These are phyloP conservation scores for Rhinatrema bivittatum DNA, from an alignment of 2,797 vertebrate species.

Conservation along the genomic window DNA sequence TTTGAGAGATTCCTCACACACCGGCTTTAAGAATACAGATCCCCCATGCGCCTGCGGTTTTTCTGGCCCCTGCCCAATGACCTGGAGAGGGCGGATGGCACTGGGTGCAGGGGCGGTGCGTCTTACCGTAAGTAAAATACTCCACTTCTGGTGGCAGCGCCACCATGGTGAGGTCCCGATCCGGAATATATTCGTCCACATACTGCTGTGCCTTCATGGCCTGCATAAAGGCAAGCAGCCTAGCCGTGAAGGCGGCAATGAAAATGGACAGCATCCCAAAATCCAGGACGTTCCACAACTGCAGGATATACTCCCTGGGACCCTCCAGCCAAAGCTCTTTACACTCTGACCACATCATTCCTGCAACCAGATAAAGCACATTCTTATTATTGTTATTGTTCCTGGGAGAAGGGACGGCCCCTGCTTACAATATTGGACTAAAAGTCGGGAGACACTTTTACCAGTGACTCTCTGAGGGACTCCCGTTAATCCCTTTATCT, in stretches of 20 bases:
- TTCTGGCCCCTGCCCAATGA: too few relatives aligned
- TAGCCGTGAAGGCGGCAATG: slow-evolving; percentile 76
- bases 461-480: too few relatives aligned
- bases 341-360: slow-evolving; percentile 88
- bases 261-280: slow-evolving; percentile 85
- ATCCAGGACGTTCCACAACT: slow-evolving; percentile 79
- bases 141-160: slow-evolving; percentile 75
- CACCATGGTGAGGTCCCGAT: slow-evolving; percentile 64
- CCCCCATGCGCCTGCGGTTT: too few relatives aligned
- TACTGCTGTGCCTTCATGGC: slow-evolving; percentile 78
- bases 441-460: too few relatives aligned
- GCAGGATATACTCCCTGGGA: slow-evolving; percentile 73
- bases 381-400: not conserved
- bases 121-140: slow-evolving; percentile 78
- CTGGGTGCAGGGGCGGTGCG: too few relatives aligned
- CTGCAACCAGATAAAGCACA: slow-evolving; percentile 34
- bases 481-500: too few relatives aligned
- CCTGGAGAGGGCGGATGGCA: too few relatives aligned
- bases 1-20: too few relatives aligned
- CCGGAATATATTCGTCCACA: slow-evolving; percentile 71
- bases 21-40: too few relatives aligned
- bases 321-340: slow-evolving; percentile 83
- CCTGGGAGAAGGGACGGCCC: too few relatives aligned
- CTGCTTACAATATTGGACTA: too few relatives aligned
- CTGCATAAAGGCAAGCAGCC: slow-evolving; percentile 73